phyloP scores from a whole-genome alignment of 64 coral and sea anemone genomes.

The Hydrozoanthus tunicans region DNA sequence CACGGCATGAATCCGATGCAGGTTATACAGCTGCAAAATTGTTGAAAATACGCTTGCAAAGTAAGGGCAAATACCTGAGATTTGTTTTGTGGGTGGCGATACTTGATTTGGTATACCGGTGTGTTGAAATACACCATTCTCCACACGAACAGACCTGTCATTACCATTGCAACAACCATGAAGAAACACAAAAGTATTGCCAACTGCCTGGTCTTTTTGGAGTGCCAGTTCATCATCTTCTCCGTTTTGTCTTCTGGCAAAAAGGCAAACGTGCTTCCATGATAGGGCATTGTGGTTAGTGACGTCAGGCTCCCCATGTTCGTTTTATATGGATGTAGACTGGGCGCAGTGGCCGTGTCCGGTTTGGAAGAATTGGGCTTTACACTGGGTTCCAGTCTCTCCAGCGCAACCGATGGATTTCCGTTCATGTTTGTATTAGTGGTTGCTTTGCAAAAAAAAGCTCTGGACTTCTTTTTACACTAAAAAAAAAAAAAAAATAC shows the following conservation, averaged over 20 bases:
- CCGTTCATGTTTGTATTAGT: conserved; percentile 7
- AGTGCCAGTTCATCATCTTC: conserved; percentile 76
- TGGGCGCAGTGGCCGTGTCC: conserved; percentile 9
- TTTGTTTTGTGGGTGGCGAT: background rate
- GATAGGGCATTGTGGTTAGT: conserved; percentile 39
- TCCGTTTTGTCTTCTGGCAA: conserved; percentile 55
- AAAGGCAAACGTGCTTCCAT: conserved; percentile 50
- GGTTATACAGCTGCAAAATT: background rate
- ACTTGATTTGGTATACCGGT: background rate
- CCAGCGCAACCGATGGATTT: background rate
- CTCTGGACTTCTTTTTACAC: background rate
- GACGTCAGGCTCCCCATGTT: conserved; percentile 62
- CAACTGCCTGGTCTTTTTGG: conserved; percentile 51
- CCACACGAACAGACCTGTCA: conserved; percentile 82
- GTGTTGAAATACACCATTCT: conserved; percentile 48
- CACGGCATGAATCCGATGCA: background rate
- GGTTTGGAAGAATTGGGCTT: conserved; percentile 25
- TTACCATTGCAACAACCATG: conserved; percentile 66
- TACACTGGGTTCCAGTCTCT: conserved; percentile 25
- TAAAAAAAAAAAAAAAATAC: background rate
- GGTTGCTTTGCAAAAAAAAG: background rate
- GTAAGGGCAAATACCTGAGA: conserved; percentile 15
- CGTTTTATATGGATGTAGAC: conserved; percentile 40
- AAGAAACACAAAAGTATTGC: conserved; percentile 62
- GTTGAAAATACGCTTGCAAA: conserved; percentile 2